Evolutionary conservation across 1,140 invertebrate species (phyloP), one percentile per base, ranked within the genome.

Genomic region (Tachypleus tridentatus): DNA sequence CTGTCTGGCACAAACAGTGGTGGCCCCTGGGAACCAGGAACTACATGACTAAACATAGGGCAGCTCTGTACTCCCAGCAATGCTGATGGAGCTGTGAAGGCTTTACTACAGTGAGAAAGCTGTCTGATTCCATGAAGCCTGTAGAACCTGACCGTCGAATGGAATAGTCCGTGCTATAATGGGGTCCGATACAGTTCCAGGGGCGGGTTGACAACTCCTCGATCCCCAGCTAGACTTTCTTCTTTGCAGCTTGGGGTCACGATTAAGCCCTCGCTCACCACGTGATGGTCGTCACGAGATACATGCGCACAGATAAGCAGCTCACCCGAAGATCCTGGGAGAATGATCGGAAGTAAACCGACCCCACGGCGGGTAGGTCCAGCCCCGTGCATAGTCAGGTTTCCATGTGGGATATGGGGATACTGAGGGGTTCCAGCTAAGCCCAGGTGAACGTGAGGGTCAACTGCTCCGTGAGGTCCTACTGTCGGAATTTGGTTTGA

Each of bases 371-470:
- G 65, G 61, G 29, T 29, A 0, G 58, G 52, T 1, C 57, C 57
- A 4, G 62, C 53, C 29, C 29, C 29, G 29, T 29, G 29, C 29
- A 29, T 29, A 29, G 29, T 29, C 29, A 29, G 29, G 29, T 29
- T 29, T 29, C 29, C 29, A 3, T 63, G 58, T 9, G 57, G 57
- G 29, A 60, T 61, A 52, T 66, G 65, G 56, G 60, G 51, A 49
- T 67, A 64, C 11, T 64, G 62, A 10, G 66, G 62, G 5, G 61
- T n/a, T n/a, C 58, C 58, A 10, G 56, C 57, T 3, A 67, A 52
- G 4, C 66, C 66, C 50, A 67, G 62, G 11, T 67, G 66, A 10
- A 67, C 61, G 57, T 67, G 64, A n/a, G 63, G 66, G 60, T 67
- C 66, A 11, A 58, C 57, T 3, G 63, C 11, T 9, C 59, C 61